Base-by-base conservation (phyloP, 2,113 vertebrate species). In the Calidris pygmaea region DNA sequence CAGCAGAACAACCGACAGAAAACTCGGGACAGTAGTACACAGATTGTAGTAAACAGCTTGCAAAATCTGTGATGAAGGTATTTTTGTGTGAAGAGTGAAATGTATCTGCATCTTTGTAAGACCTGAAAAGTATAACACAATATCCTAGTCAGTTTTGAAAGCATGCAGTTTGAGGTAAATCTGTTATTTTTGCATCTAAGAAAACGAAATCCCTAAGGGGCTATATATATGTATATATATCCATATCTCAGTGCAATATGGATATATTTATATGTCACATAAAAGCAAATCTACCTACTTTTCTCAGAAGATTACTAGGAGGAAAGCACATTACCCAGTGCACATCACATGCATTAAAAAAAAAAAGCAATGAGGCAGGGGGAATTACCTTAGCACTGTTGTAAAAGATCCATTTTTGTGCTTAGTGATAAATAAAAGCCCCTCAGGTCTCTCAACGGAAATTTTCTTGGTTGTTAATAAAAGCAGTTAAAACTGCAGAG, bases 121-220 rank as follows among this genome's bases (percentile, higher is more conserved):
- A 97, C 97, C 94, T 95, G 96, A 93, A 97, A 94, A 96, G 92
- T 93, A 55, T 53, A 96, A 96, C 81, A 89, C 91, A 82, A 86
- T 80, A 95, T 91, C 76, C 89, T 97, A 94, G 50, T 80, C 91
- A 87, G 81, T 96, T 96, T 93, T 94, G 95, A 93, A 97, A 96
- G 94, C 95, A 97, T 96, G 97, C 96, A 95, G 89, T 95, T 70
- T 97, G 97, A 97, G 97, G 97, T 97, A 97, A 97, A 97, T 90
- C 83, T 91, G 92, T 96, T 90, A 91, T 74, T 96, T 81, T 95
- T 88, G 95, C 92, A 90, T 92, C 93, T 93, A 96, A 78, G 93
- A 87, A 96, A 96, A 96, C 3, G 45, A 96, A 96, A 96, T 84
- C 63, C 87, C 94, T 67, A 91, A 94, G 89, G 85, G 93, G 90